Evolutionary conservation across 2,888 invertebrate species (phyloP), one percentile per base, ranked within the genome.

Genomic region (Coronaproctus castanopsis): DNA sequence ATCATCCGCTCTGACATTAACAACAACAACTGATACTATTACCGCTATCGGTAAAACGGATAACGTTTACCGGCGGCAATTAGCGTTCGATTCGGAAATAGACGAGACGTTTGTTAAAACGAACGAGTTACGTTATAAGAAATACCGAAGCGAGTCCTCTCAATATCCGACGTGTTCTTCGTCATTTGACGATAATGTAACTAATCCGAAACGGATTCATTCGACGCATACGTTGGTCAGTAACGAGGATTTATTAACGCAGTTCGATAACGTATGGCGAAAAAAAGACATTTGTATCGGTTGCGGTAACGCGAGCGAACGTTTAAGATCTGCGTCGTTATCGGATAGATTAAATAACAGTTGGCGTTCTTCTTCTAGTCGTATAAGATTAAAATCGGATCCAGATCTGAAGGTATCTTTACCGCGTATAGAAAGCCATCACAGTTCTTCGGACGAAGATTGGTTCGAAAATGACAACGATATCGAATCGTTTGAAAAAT

Each of bases 361-460:
- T 19, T 59, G 56, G 56, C 54, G 23, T 23, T 55, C 55, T 22
- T 55, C 63, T 51, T 55, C 63, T 51, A 65, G 65, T 22, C 59
- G 70, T n/a, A 70, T 72, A 21, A 63, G 66, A 50, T 61, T 69
- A 21, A 67, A 68, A 55, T 69, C 57, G 65, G 70, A 70, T 57
- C 67, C 61, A 67, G 67, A 59, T 66, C 65, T 62, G 62, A 68
- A 49, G 65, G 67, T 59, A 19, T 71, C 71, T 1, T 65, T 71
- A 24, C 66, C 68, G 20, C 65, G 73, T 62, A 64, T 72, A 24
- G 70, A 73, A 61, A 72, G 72, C 61, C 74, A 74, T 63, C 74
- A 74, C 63, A 73, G 73, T 65, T 74, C 74, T 20, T 74, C 73
- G 3, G 73, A 72, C 48, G 75, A 74, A 66, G 73, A 73, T 57